Percentiles rank a stretch among this genome's conserved stretches.
phyloP scores from a whole-genome alignment of 2,797 vertebrate species.

The Otolemur crassicaudatus region DNA sequence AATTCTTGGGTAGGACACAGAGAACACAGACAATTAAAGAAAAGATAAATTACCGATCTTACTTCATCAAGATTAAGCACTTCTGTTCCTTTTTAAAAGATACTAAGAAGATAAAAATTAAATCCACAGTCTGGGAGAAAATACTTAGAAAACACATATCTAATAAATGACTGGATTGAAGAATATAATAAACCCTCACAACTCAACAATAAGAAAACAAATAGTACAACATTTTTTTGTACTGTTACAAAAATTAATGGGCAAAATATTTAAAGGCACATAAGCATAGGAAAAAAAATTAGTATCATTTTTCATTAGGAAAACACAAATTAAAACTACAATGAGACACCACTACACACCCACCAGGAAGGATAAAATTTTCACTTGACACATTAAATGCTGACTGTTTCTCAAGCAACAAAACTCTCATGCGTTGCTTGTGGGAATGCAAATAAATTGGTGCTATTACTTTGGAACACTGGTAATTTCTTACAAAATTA shows the following conservation, averaged over 20 bases:
- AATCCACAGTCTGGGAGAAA: slow-evolving; percentile 12
- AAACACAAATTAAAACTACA: neutral
- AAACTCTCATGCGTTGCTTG: neutral
- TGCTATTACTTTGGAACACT: neutral
- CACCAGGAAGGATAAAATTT: neutral
- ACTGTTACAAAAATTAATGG: too few species aligned
- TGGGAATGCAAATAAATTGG: neutral
- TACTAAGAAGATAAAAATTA: slow-evolving; percentile 38
- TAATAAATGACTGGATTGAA: neutral
- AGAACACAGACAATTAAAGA: neutral
- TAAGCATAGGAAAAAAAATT: neutral
- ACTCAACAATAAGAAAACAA: neutral
- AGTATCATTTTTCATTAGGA: neutral
- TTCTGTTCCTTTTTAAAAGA: slow-evolving; percentile 20
- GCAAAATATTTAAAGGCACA: slow-evolving; percentile 3
- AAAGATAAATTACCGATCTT: neutral
- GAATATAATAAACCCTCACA: neutral
- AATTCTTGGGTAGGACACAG: neutral
- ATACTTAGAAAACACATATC: neutral
- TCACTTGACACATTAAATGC: neutral
- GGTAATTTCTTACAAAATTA: neutral
- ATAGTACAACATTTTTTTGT: neutral
- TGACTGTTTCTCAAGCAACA: neutral
- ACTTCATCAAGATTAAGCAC: slow-evolving; percentile 5
- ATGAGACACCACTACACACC: neutral